phyloP scores from a whole-genome alignment of 2,113 vertebrate genomes.

The Lathamus discolor region DNA sequence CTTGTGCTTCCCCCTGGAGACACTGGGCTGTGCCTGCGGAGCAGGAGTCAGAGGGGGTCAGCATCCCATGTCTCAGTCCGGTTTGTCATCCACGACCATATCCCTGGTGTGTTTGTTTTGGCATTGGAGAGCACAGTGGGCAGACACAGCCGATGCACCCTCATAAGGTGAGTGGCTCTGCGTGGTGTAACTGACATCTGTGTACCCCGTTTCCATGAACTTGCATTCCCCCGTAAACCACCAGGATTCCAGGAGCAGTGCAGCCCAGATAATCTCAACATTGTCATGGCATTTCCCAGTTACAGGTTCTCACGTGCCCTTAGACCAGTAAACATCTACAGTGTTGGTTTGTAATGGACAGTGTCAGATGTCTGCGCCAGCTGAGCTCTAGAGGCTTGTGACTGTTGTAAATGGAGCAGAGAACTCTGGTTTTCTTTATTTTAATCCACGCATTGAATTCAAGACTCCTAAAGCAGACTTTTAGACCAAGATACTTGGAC shows the following conservation, averaged over 20 bases:
- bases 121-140: background rate
- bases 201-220: background rate
- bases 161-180: background rate
- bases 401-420: background rate
- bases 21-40: background rate
- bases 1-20: background rate
- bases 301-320: background rate
- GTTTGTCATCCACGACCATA: background rate
- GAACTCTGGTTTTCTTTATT: background rate
- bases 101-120: background rate
- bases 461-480: background rate
- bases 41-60: rapidly evolving
- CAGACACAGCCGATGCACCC: background rate
- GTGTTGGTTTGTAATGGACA: background rate
- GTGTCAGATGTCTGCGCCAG: background rate
- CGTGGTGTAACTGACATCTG: background rate
- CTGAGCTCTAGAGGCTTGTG: background rate
- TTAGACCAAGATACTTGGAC: no score
- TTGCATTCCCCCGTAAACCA: background rate
- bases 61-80: rapidly evolving
- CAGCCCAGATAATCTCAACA: background rate
- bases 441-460: background rate
- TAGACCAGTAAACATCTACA: background rate
- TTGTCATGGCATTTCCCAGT: background rate
- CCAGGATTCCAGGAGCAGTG: background rate